Conservation (phyloP, 2,888 invertebrate genomes). For the Cosmia pyralina region DNA sequence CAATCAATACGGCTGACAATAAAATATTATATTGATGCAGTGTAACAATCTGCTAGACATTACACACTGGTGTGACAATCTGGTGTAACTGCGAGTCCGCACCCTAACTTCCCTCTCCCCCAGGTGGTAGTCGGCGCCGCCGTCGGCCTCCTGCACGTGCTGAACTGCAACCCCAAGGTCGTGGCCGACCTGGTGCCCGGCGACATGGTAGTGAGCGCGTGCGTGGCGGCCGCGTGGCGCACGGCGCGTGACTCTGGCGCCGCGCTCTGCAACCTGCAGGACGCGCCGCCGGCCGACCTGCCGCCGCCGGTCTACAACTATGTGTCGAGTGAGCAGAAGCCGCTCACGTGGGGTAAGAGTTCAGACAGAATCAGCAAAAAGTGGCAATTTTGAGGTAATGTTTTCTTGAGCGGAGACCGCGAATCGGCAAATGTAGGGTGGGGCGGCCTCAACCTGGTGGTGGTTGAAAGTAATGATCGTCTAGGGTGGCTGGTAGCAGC, state of each 20-base stretch:
- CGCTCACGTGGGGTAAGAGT: slow-evolving; percentile 11
- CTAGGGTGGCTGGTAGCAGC: no score
- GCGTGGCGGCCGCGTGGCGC: slow-evolving; percentile 93
- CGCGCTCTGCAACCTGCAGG: slow-evolving; percentile 77
- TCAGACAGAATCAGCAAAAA: no score
- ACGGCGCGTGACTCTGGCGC: slow-evolving; percentile 82
- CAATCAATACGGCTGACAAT: no score
- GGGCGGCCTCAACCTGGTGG: no score
- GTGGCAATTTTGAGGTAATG: no score
- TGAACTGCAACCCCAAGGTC: slow-evolving; percentile 91
- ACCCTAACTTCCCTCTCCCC: slow-evolving; percentile 35
- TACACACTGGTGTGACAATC: no score
- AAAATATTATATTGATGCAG: no score
- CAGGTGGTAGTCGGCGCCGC: slow-evolving; percentile 91
- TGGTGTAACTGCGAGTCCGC: no score
- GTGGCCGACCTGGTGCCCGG: slow-evolving; percentile 95
- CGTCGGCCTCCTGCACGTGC: slow-evolving; percentile 92
- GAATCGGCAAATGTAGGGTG: no score
- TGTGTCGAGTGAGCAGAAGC: slow-evolving; percentile 88
- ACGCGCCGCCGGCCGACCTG: slow-evolving; percentile 78
- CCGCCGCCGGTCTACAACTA: slow-evolving; percentile 94
- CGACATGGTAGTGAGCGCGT: slow-evolving; percentile 93
- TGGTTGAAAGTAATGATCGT: no score
- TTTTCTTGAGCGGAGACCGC: no score
- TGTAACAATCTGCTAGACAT: no score